These are phyloP conservation scores for Xylota segnis DNA, from an alignment of 2,888 invertebrate genomes.

Conservation along the genomic window DNA sequence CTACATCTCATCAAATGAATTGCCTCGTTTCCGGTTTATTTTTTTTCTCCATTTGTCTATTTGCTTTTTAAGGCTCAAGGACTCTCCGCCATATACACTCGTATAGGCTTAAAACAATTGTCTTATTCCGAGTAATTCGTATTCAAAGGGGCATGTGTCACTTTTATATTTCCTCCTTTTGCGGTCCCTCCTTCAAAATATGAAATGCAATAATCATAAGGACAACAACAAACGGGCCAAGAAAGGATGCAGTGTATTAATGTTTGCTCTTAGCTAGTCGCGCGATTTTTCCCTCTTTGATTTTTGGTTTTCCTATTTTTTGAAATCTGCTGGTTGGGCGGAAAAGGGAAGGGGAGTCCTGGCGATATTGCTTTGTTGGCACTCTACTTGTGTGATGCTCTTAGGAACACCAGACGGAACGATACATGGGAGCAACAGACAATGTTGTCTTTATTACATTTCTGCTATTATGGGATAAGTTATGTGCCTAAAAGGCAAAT, in stretches of 20 bases:
- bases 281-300: conserved; percentile 71
- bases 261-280: conserved; percentile 67
- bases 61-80: conserved; percentile 33
- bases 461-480: conserved; percentile 72
- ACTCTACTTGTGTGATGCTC: conserved; percentile 35
- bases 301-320: conserved; percentile 43
- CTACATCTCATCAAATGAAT: conserved; percentile 72
- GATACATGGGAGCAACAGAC: conserved; percentile 70
- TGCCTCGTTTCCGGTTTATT: conserved; percentile 64
- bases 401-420: conserved; percentile 25
- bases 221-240: conserved; percentile 41
- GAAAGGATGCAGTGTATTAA: conserved; percentile 59
- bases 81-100: conserved; percentile 29
- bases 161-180: conserved; percentile 66
- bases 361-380: conserved; percentile 44
- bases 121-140: conserved; percentile 73
- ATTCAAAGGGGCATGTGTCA: conserved; percentile 76
- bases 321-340: background rate
- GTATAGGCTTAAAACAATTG: conserved; percentile 71
- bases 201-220: conserved; percentile 66
- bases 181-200: conserved; percentile 11
- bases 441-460: conserved; percentile 77
- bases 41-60: background rate
- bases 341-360: conserved; percentile 1
- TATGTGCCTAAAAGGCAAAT: conserved; percentile 72